Evolutionary conservation across 2,113 vertebrate species (phyloP).

Genomic region (Albula glossodonta): DNA sequence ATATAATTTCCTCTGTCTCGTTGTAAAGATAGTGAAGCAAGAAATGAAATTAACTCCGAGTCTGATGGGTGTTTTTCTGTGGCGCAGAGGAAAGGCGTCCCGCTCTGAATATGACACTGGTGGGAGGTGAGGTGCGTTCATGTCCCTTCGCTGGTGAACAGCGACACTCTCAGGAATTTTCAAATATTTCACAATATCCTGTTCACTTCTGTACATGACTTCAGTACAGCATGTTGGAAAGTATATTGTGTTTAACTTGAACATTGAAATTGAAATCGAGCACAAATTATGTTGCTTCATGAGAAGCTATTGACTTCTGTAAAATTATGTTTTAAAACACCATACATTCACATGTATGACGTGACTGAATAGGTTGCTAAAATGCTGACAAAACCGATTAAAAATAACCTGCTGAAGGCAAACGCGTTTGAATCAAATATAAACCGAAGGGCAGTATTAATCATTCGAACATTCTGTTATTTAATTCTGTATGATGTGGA

Average conservation of each 20-base stretch:
- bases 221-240: slow-evolving; percentile 44
- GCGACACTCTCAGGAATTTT: slow-evolving; percentile 29
- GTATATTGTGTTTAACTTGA: slow-evolving; percentile 57
- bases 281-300: too few relatives aligned
- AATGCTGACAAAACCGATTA: too few relatives aligned
- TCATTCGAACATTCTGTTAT: too few relatives aligned
- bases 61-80: background rate
- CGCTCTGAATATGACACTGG: slow-evolving; percentile 8
- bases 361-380: too few relatives aligned
- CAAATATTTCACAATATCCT: background rate
- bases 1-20: slow-evolving; percentile 44
- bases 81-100: background rate
- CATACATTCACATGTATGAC: too few relatives aligned
- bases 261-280: too few relatives aligned
- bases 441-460: too few relatives aligned
- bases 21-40: background rate
- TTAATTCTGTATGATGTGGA: too few relatives aligned
- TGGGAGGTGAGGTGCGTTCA: background rate
- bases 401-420: too few relatives aligned
- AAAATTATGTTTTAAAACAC: too few relatives aligned
- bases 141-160: slow-evolving; percentile 15
- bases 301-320: too few relatives aligned
- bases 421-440: too few relatives aligned
- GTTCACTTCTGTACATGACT: slow-evolving; percentile 39
- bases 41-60: background rate